Conservation (phyloP, 2,888 invertebrate genomes). For the Andrena bicolor region DNA sequence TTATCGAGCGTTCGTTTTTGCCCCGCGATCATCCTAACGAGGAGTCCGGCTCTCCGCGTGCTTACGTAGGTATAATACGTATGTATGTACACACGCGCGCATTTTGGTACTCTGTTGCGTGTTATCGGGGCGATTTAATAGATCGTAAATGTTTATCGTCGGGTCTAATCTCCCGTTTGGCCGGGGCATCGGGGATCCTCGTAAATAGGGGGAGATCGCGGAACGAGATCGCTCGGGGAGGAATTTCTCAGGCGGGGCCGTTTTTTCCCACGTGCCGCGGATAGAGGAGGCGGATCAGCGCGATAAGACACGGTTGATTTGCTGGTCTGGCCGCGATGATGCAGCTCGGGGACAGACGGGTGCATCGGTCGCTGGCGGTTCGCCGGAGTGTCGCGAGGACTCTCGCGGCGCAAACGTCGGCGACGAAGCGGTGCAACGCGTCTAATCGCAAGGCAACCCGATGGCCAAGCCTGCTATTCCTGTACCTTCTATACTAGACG, state of each 20-base stretch:
- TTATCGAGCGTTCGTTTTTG: constrained; percentile 35
- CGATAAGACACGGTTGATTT: constrained; percentile 53
- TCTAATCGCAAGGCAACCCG: constrained; percentile 60
- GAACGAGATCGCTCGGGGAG: constrained; percentile 33
- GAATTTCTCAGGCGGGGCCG: constrained; percentile 53
- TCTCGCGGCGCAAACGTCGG: constrained; percentile 16
- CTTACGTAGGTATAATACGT: too few species aligned
- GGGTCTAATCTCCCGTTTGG: constrained; percentile 33
- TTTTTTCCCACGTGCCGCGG: constrained; percentile 54
- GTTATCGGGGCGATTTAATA: constrained; percentile 56
- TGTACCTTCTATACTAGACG: constrained; percentile 77
- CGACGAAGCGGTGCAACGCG: constrained; percentile 66
- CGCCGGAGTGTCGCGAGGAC: constrained; percentile 36
- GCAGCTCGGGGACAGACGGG: constrained; percentile 18
- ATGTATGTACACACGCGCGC: not conserved
- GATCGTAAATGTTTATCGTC: constrained; percentile 60
- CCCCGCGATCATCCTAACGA: constrained; percentile 27
- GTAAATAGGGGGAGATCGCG: constrained; percentile 51
- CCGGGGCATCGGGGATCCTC: constrained; percentile 38
- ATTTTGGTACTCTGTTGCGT: constrained; percentile 35
- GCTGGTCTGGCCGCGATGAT: constrained; percentile 35
- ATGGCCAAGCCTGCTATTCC: constrained; percentile 76
- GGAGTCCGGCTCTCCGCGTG: not conserved
- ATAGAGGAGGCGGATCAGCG: constrained; percentile 3
- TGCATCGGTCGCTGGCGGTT: constrained; percentile 10